Evolutionary conservation across 2,888 invertebrate species (phyloP).

Genomic region (Cerastis rubricosa): DNA sequence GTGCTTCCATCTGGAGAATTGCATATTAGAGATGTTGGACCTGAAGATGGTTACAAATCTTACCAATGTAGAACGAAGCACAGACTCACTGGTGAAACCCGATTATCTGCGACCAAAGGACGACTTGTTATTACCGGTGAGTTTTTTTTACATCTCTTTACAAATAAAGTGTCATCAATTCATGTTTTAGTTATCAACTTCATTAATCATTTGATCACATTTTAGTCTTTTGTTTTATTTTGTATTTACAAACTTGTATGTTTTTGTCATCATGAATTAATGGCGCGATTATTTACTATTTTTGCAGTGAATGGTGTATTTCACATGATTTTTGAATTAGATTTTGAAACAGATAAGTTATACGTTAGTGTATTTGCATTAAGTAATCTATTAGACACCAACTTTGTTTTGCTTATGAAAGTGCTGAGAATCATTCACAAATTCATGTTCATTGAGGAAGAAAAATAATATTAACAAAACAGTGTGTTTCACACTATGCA

Average conservation of each 20-base stretch:
- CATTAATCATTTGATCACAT: constrained; percentile 1
- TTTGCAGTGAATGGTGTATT: constrained; percentile 40
- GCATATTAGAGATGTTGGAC: constrained; percentile 98
- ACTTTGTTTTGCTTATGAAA: constrained; percentile 5
- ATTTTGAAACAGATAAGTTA: neutral
- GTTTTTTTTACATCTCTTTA: constrained; percentile 73
- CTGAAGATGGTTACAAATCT: constrained; percentile 98
- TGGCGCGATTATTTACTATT: constrained; percentile 58
- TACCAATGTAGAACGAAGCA: constrained; percentile 98
- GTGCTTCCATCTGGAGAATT: constrained; percentile 98
- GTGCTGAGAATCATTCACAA: neutral
- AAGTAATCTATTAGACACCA: neutral
- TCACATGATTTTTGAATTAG: constrained; percentile 2
- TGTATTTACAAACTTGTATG: neutral
- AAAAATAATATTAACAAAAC: neutral
- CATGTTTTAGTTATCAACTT: constrained; percentile 45
- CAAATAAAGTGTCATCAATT: constrained; percentile 64
- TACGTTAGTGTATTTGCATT: neutral
- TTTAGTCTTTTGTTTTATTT: neutral
- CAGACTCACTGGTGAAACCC: constrained; percentile 97
- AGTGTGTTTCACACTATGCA: constrained; percentile 31
- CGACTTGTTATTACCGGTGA: constrained; percentile 98
- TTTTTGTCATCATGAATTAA: constrained; percentile 66
- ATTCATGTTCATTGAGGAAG: neutral
- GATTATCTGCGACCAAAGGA: constrained; percentile 98